These are phyloP conservation scores for Eupithecia tripunctaria DNA, from an alignment of 2,888 invertebrate species.

Conservation along the genomic window DNA sequence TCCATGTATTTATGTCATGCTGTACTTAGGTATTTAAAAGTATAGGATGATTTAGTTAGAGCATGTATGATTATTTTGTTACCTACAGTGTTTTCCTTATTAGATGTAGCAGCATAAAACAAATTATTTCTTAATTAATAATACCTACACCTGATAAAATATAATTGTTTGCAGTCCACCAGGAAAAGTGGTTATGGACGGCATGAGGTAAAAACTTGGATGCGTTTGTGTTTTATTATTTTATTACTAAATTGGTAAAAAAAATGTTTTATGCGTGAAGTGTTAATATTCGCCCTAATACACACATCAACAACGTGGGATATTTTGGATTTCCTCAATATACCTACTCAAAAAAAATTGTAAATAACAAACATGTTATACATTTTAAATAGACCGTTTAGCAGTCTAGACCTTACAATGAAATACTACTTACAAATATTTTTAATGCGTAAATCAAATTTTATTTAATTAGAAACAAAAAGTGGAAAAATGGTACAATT, in stretches of 20 bases:
- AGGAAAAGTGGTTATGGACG: conserved; percentile 70
- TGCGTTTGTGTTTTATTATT: conserved; percentile 22
- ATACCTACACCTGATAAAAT: conserved; percentile 23
- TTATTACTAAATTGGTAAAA: not conserved
- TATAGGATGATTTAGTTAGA: not conserved
- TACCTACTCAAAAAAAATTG: no score
- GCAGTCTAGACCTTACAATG: no score
- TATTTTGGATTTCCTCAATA: no score
- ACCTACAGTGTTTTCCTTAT: not conserved
- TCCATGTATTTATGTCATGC: not conserved
- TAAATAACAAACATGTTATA: no score
- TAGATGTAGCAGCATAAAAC: not conserved
- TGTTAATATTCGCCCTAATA: not conserved
- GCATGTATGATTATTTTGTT: not conserved
- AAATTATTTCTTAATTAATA: not conserved
- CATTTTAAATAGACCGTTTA: no score
- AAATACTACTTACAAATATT: no score
- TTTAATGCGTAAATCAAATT: no score
- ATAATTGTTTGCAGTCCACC: conserved; percentile 70
- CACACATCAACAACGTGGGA: no score
- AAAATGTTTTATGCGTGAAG: not conserved
- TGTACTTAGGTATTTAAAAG: not conserved
- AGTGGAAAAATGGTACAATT: no score
- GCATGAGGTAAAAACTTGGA: conserved; percentile 69
- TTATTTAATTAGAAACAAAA: no score